These are phyloP conservation scores for Ypsolopha sequella DNA, from an alignment of 2,888 invertebrate genomes.

Conservation along the genomic window DNA sequence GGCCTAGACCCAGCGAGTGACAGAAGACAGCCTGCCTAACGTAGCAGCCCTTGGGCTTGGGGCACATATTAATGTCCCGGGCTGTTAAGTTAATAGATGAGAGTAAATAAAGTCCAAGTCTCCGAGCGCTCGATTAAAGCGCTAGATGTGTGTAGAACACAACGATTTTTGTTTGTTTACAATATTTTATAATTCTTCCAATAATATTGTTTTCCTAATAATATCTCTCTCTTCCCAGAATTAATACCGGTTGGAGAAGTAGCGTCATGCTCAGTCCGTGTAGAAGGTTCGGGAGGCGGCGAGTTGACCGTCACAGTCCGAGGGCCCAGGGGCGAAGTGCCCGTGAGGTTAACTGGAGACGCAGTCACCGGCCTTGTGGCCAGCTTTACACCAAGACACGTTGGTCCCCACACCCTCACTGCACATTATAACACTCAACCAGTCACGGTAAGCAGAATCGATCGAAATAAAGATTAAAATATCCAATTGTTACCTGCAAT, in stretches of 20 bases:
- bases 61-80: too few species aligned
- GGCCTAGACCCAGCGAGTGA: too few species aligned
- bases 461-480: too few species aligned
- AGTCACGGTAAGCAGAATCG: constrained; percentile 67
- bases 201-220: constrained; percentile 3
- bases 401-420: constrained; percentile 93
- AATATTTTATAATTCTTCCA: constrained; percentile 2
- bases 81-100: too few species aligned
- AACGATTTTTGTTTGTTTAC: not conserved
- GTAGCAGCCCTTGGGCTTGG: too few species aligned
- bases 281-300: constrained; percentile 75
- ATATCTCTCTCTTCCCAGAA: constrained; percentile 54
- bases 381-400: constrained; percentile 91
- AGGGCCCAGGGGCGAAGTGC: constrained; percentile 88
- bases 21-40: too few species aligned
- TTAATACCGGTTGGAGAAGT: constrained; percentile 83
- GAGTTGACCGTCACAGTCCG: constrained; percentile 91
- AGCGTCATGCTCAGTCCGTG: constrained; percentile 62
- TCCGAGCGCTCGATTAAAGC: too few species aligned
- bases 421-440: constrained; percentile 93
- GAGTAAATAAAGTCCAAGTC: too few species aligned
- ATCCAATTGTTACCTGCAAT: too few species aligned
- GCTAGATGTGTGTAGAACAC: too few species aligned
- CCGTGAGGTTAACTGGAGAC: constrained; percentile 90
- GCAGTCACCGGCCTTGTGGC: constrained; percentile 90